Evolutionary conservation across 2,888 invertebrate genomes (phyloP), one percentile per base, ranked within the genome.

Genomic region (Sesia bembeciformis): DNA sequence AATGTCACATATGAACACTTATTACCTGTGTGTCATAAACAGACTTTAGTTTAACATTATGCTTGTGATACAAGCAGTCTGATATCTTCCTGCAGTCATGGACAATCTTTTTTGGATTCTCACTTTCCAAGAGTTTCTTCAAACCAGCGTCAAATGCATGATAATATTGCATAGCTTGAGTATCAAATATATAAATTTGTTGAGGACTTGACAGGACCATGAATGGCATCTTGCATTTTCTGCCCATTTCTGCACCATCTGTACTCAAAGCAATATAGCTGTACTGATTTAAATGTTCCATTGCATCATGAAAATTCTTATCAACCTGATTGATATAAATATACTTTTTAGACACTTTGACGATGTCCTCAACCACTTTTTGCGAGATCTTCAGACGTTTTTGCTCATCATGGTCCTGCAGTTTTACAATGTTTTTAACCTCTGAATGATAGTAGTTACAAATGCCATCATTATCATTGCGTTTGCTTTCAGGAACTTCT

Each of bases 11-110:
- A 23, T 23, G 1, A 23, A 23, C 58, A 38, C 54, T 38, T 38
- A 51, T 51, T 69, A 90, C 90, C 84, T 92, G 90, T 58, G 92
- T 92, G 69, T 93, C 93, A 86, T 92, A 92, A 46, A 93, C 84
- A 63, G 91, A 91, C 56, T 79, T 74, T 53, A 92, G 70, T 62
- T 86, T 83, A 6, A 92, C 85, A 70, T 84, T 79, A 69, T 91
- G 92, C 64, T 91, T 90, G 67, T 92, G 91, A 69, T 81, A 88
- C 52, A 93, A 74, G 62, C 91, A 90, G 66, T 93, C 93, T 0
- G 92, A 90, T 55, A 91, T 67, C 60, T 85, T 83, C 57, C 92
- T 81, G 60, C 91, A 91, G 66, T 92, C 91, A 78, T 93, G 92
- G 40, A 91, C 80, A 60, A 93, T 90, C 78, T 92, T 91, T 55